A percentile compares a stretch with the other conserved stretches of the same genome.
Conservation (phyloP, 2,888 invertebrate genomes). For the Nomada lathburiana region DNA sequence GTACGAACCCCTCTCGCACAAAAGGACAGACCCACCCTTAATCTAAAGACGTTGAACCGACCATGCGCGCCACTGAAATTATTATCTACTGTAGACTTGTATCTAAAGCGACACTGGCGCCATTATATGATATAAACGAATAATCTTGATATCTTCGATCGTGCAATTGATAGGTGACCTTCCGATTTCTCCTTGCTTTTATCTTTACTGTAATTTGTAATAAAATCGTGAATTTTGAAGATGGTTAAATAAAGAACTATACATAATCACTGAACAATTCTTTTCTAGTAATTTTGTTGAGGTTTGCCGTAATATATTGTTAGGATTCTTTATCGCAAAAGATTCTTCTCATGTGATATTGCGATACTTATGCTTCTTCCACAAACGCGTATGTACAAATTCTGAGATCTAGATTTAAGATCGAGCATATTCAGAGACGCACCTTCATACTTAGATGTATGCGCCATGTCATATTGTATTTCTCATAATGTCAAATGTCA, state of each 20-base stretch:
- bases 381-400: neutral
- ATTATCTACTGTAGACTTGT: slow-evolving; percentile 23
- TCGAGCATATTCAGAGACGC: neutral
- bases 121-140: slow-evolving; percentile 20
- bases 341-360: slow-evolving; percentile 4
- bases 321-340: neutral
- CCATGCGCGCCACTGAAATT: slow-evolving; percentile 55
- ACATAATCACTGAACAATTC: neutral
- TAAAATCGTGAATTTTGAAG: neutral
- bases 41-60: slow-evolving; percentile 64
- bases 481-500: slow-evolving; percentile 15
- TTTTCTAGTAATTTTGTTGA: neutral
- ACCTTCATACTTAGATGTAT: neutral
- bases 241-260: neutral
- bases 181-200: neutral
- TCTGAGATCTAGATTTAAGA: slow-evolving; percentile 4
- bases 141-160: neutral
- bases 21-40: slow-evolving; percentile 77
- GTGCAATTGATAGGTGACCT: neutral
- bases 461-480: neutral
- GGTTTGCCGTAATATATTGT: neutral
- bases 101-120: slow-evolving; percentile 41
- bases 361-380: slow-evolving; percentile 5
- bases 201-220: neutral
- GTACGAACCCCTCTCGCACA: slow-evolving; percentile 72